Percentiles rank a stretch among this genome's conserved stretches.
phyloP scores from a whole-genome alignment of 2,888 invertebrate genomes.

The Mythimna impura region DNA sequence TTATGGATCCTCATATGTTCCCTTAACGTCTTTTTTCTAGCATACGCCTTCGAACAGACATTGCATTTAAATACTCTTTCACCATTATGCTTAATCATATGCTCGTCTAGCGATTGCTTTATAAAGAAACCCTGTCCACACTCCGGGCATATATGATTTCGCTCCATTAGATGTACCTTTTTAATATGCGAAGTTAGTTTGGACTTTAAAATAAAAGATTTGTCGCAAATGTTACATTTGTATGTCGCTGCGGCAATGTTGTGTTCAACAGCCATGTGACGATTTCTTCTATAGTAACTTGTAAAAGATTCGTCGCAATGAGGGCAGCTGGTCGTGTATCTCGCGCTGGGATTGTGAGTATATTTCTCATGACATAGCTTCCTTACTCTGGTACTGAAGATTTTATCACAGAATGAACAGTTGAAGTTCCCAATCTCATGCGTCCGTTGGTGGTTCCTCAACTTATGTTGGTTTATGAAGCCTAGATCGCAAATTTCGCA shows the following conservation, averaged over 20 bases:
- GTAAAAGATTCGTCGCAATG: conserved; percentile 83
- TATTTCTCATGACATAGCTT: conserved; percentile 84
- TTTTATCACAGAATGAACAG: conserved; percentile 82
- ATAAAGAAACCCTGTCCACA: conserved; percentile 86
- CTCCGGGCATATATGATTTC: conserved; percentile 82
- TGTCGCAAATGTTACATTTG: conserved; percentile 85
- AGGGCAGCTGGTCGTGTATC: conserved; percentile 83
- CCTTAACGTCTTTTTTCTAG: conserved; percentile 83
- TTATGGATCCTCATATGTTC: conserved; percentile 87
- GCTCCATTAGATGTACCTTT: conserved; percentile 85
- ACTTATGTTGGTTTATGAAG: conserved; percentile 81
- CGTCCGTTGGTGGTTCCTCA: conserved; percentile 81
- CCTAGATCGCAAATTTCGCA: conserved; percentile 85
- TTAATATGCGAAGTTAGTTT: conserved; percentile 85
- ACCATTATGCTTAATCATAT: conserved; percentile 85
- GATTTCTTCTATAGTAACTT: conserved; percentile 83
- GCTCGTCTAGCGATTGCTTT: conserved; percentile 83
- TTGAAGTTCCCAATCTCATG: conserved; percentile 81
- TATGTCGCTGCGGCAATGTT: conserved; percentile 80
- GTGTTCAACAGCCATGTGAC: conserved; percentile 84
- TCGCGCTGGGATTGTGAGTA: conserved; percentile 78
- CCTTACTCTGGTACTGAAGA: conserved; percentile 79
- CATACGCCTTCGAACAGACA: conserved; percentile 82
- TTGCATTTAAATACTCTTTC: conserved; percentile 82
- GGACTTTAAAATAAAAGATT: conserved; percentile 82